Conservation (phyloP, 1,140 invertebrate species). For the Saccostrea echinata region DNA sequence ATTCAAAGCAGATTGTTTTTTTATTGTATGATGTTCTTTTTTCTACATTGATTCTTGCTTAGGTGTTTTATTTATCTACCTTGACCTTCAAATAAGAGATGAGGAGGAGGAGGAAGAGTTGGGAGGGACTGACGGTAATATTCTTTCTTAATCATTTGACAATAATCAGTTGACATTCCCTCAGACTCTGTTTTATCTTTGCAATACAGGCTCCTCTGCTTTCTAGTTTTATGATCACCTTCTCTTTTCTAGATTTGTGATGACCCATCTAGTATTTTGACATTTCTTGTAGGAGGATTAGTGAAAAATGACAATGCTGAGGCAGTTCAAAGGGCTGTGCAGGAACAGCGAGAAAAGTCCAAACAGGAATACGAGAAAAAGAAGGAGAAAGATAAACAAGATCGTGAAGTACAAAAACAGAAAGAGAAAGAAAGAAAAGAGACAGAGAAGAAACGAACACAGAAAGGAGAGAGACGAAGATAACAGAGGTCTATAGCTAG, state of each 20-base stretch:
- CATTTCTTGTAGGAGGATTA: conserved; percentile 37
- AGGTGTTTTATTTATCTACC: not conserved
- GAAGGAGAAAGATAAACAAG: conserved; percentile 72
- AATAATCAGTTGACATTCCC: too few species aligned
- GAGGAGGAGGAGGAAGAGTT: not conserved
- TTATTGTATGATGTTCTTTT: too few species aligned
- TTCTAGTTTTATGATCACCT: not conserved
- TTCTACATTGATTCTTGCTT: too few species aligned
- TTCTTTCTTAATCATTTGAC: not conserved
- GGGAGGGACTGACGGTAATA: not conserved
- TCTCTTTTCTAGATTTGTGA: not conserved
- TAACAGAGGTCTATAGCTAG: not conserved
- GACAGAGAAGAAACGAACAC: conserved; percentile 71
- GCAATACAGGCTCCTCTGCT: not conserved
- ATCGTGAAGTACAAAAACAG: conserved; percentile 68
- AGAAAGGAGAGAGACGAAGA: conserved; percentile 63
- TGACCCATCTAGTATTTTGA: not conserved
- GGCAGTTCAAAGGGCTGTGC: conserved; percentile 52
- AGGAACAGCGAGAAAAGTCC: conserved; percentile 65
- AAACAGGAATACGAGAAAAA: conserved; percentile 70
- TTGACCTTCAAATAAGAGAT: conserved; percentile 19
- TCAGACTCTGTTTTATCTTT: not conserved
- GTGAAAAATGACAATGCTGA: conserved; percentile 61
- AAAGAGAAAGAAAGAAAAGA: conserved; percentile 72
- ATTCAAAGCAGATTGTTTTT: too few species aligned